These are phyloP conservation scores for Forpus xanthops DNA, from an alignment of 2,797 vertebrate species.

Conservation along the genomic window DNA sequence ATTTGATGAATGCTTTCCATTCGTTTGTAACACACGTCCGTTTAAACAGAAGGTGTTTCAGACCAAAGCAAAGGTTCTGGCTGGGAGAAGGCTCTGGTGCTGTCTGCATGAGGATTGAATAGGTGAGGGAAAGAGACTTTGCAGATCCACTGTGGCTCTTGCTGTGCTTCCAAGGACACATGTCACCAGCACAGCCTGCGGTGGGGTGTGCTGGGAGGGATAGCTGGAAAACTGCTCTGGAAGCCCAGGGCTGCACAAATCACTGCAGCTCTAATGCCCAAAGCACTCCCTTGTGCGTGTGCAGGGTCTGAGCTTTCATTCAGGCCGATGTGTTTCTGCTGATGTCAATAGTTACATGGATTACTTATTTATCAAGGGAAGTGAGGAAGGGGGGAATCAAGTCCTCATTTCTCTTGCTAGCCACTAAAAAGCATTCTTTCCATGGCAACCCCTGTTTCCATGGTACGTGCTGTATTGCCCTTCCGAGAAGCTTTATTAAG, in stretches of 20 bases:
- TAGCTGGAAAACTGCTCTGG: not conserved
- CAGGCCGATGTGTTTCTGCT: not conserved
- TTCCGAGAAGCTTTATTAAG: slow-evolving; percentile 68
- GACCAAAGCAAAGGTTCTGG: not conserved
- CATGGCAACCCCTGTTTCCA: slow-evolving; percentile 78
- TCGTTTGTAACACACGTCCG: slow-evolving; percentile 60
- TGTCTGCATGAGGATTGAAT: not conserved
- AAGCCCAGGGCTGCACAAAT: not conserved
- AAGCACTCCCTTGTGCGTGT: accelerated
- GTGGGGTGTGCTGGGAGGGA: not conserved
- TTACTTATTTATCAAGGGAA: not conserved
- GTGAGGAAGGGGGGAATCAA: not conserved
- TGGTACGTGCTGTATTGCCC: slow-evolving; percentile 53
- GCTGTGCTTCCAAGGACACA: not conserved
- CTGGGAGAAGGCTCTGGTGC: slow-evolving; percentile 50
- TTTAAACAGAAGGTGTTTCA: slow-evolving; percentile 62
- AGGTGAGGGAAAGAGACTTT: not conserved
- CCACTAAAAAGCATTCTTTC: slow-evolving; percentile 70
- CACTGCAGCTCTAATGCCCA: not conserved
- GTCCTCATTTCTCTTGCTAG: slow-evolving; percentile 42
- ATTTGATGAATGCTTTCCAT: slow-evolving; percentile 74
- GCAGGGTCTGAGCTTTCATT: accelerated
- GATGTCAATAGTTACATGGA: not conserved
- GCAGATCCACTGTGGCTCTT: not conserved
- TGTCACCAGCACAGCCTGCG: not conserved